phyloP scores from a whole-genome alignment of 1,140 invertebrate genomes.

The Leptinotarsa undecemlineata region DNA sequence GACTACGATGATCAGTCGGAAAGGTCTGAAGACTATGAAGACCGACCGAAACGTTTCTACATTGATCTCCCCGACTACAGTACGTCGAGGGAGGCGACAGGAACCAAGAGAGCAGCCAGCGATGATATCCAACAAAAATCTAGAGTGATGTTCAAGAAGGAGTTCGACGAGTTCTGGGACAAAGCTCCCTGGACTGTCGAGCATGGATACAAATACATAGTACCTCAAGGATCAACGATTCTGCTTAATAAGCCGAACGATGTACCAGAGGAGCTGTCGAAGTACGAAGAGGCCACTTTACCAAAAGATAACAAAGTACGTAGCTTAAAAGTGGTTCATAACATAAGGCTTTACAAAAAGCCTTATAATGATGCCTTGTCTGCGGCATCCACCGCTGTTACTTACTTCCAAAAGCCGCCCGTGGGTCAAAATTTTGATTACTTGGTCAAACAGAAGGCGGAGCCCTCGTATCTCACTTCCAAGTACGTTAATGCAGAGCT shows the following conservation, averaged over 20 bases:
- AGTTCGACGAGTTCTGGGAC: constrained; percentile 34
- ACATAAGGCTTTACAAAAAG: constrained; percentile 16
- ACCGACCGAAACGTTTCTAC: constrained; percentile 22
- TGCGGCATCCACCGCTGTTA: constrained; percentile 13
- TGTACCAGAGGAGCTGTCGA: constrained; percentile 9
- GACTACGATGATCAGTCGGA: not conserved
- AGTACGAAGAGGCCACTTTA: constrained; percentile 1
- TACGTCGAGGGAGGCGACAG: not conserved
- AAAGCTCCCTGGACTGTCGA: constrained; percentile 28
- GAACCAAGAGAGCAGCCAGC: constrained; percentile 8
- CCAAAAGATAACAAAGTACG: constrained; percentile 17
- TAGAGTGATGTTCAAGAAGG: constrained; percentile 31
- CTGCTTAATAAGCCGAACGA: constrained; percentile 5
- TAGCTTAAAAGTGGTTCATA: constrained; percentile 22
- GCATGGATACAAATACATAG: constrained; percentile 36
- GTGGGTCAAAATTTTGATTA: not conserved
- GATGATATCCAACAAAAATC: constrained; percentile 9
- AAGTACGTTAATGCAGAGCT: constrained; percentile 22
- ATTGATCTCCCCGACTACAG: constrained; percentile 22
- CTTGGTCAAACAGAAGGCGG: not conserved
- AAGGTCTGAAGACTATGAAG: constrained; percentile 17
- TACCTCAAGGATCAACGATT: constrained; percentile 17
- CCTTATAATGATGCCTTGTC: not conserved
- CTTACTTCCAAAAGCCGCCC: constrained; percentile 10
- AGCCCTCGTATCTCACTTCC: constrained; percentile 18